Evolutionary conservation across 2,113 vertebrate species (phyloP), one percentile per base, ranked within the genome.

Genomic region (Hoplias malabaricus): DNA sequence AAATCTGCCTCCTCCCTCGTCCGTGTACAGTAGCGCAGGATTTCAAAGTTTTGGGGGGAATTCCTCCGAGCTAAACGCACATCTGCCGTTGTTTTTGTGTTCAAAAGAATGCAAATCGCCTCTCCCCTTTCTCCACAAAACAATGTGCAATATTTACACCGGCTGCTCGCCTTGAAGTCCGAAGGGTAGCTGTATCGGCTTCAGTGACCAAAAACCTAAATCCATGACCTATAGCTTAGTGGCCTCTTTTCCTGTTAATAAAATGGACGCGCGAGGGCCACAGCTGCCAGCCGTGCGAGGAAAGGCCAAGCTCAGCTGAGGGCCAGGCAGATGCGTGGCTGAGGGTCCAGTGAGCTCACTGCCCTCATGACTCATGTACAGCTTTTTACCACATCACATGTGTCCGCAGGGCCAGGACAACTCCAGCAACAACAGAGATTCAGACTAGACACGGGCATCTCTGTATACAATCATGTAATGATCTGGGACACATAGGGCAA

Each of bases 221-320:
- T 61, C 46, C 48, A 53, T 62, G 67, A 77, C 61, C 40, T 23
- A 42, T 59, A 65, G 79, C 68, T 59, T 23, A 4, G 25, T 33
- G 73, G 72, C 40, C 62, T 63, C 62, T 63, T 54, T 73, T 54
- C 63, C n/a, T 80, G 29, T 88, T 80, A 88, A 89, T 87, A 89
- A 90, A 85, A 87, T 40, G 84, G 83, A 9, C 0, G 29, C 67
- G 72, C 53, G 81, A 57, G 79, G 78, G 75, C 71, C 83, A 75
- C 84, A 61, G 66, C 65, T 79, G 33, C 85, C 19, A 67, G 53
- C 59, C 75, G 79, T 79, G 75, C 82, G 66, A 68, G 33, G n/a
- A 84, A 77, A 77, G 70, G 87, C 85, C 83, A 84, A 80, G 71
- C 81, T 63, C 69, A 80, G 83, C 85, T 84, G 59, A 2, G 13